A percentile compares a stretch with the other conserved stretches of the same genome.
Evolutionary conservation across 2,888 invertebrate genomes (phyloP).

Genomic region (Eulithis prunata): DNA sequence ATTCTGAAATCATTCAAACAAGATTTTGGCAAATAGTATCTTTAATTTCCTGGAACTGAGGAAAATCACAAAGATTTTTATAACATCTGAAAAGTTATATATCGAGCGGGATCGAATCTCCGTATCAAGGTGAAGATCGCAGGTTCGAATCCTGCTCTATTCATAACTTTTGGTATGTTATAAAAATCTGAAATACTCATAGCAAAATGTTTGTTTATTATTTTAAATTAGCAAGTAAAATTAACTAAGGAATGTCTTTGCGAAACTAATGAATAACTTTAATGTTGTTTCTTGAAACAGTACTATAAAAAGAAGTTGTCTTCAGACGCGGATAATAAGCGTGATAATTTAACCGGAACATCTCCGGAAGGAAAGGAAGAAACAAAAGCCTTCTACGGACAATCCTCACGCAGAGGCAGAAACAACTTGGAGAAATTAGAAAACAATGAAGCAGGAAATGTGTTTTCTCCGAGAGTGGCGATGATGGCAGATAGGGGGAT

Average conservation of each 20-base stretch:
- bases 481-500: constrained; percentile 46
- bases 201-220: too few species aligned
- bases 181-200: too few species aligned
- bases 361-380: constrained; percentile 66
- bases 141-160: too few species aligned
- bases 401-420: constrained; percentile 47
- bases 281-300: constrained; percentile 44
- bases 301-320: constrained; percentile 44
- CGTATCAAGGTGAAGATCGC: too few species aligned
- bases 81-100: too few species aligned
- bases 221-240: constrained; percentile 1
- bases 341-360: constrained; percentile 74
- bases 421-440: constrained; percentile 75
- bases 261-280: constrained; percentile 41
- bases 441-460: constrained; percentile 77
- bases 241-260: constrained; percentile 2
- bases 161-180: too few species aligned
- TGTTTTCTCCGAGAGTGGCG: constrained; percentile 62
- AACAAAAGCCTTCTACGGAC: constrained; percentile 60
- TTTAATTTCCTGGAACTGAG: too few species aligned
- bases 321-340: constrained; percentile 66
- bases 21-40: too few species aligned
- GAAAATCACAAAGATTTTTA: too few species aligned
- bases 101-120: too few species aligned
- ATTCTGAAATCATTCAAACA: too few species aligned